Base-by-base conservation (phyloP, 2,797 vertebrate species). In the Sciaenops ocellatus region DNA sequence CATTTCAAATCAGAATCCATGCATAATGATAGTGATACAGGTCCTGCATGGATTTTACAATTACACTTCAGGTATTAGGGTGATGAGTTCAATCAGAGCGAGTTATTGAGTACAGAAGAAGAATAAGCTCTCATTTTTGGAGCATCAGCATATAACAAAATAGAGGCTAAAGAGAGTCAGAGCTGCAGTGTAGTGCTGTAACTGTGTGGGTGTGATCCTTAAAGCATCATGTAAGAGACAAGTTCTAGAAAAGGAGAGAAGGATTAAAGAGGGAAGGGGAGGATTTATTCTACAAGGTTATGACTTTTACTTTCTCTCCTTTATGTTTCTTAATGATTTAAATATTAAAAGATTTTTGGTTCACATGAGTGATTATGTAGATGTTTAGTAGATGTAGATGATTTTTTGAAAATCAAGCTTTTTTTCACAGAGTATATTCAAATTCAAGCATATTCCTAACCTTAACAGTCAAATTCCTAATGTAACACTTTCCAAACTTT, bases 1-100 rank as follows among this genome's bases (percentile, higher is more conserved):
- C 34, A 79, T 79, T 79, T 79, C 46, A 77, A 63, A 80, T 82
- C 55, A 73, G 41, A 84, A 28, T 52, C 28, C 15, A 72, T 48
- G 62, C 42, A 72, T 80, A 52, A 56, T 17, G 24, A 42, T 12
- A 15, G 64, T 50, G 30, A 76, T 51, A n/a, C 62, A 62, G 51
- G 46, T 28, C 51, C 28, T 73, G 55, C 55, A 30, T 22, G 26
- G 46, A 60, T 60, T 44, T 73, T 63, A 69, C 30, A 68, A 50
- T 68, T 65, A n/a, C 12, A 54, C 44, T n/a, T 28, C n/a, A 66
- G 28, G 55, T 41, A 69, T 78, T 54, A 71, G 28, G 38, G 55
- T 52, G n/a, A 46, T 56, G 52, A 69, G 57, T 34, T 76, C 17
- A 75, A 73, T 10, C 67, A 12, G 11, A 38, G 30, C 0, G 0